Evolutionary conservation across 1,140 invertebrate genomes (phyloP), one percentile per base, ranked within the genome.

Genomic region (Lordiphosa collinella): DNA sequence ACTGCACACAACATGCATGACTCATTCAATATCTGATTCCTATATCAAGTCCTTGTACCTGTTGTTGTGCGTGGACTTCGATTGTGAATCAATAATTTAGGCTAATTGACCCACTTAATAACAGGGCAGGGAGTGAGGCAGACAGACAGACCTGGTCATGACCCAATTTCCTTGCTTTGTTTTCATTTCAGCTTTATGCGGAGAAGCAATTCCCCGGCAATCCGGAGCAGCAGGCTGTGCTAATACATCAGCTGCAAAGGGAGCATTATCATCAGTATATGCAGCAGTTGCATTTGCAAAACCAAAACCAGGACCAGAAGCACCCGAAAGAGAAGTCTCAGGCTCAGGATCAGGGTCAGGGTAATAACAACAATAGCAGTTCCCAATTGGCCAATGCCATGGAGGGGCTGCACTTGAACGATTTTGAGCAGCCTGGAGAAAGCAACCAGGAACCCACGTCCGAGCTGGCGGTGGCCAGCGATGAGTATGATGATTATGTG

Each of bases 241-340:
- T 99, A 11, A 96, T 99, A 46, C 91, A 93, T 40, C 97, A 99
- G 84, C 89, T 99, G 34, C 98, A 99, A 90, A 97, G 98, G 70
- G 96, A 99, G 76, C 98, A 99, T 90, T 99, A 98, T 88, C 96
- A 98, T 86, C 97, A 99, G 85, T 99, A 99, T 86, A 98, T 99
- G 93, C 95, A 98, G 82, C 97, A 96, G 84, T 74, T 94, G 29
- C 91, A 94, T 48, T 88, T 92, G 56, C 90, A 92, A 47, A 88
- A 74, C 22, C 60, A 58, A 10, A 66, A 66, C 11, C 59, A 52
- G 10, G 12, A 44, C 2, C n/a, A n/a, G n/a, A n/a, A n/a, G n/a
- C n/a, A n/a, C n/a, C n/a, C n/a, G n/a, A 38, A 31, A 5, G 58
- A 51, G 6, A 48, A 63, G 35, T 50, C 62, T 7, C 50, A 16